Conservation (phyloP, 2,113 vertebrate genomes). For the Dendrocopos noguchii region DNA sequence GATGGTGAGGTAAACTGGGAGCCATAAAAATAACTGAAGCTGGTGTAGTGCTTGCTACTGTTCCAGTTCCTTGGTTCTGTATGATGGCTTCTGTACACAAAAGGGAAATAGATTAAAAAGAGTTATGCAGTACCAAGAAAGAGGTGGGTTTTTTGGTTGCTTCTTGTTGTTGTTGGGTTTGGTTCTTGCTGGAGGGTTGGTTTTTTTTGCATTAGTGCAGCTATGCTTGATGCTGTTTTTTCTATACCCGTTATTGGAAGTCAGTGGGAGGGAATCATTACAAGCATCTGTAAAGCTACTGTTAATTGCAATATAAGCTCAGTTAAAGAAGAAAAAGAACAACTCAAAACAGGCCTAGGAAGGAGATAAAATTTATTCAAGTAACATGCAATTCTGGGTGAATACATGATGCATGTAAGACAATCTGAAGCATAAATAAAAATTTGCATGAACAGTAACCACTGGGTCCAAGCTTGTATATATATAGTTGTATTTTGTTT, state of each 20-base stretch:
- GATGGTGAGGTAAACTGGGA: background rate
- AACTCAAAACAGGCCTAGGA: background rate
- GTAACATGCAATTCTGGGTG: background rate
- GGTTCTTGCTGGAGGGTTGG: too few relatives aligned
- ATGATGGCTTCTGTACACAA: background rate
- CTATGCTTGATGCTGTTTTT: background rate
- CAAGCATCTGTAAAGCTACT: background rate
- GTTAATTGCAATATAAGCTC: conserved; percentile 9
- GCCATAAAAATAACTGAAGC: background rate
- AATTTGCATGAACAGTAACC: background rate
- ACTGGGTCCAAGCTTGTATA: background rate
- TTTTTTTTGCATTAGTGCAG: background rate
- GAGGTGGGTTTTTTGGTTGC: too few relatives aligned
- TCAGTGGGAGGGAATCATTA: background rate
- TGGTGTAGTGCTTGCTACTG: background rate
- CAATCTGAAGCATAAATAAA: background rate
- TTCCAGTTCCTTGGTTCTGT: background rate
- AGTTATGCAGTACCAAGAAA: background rate
- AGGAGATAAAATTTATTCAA: background rate
- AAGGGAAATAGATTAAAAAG: background rate
- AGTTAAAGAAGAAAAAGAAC: background rate
- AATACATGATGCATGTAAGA: background rate
- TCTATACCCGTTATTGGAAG: background rate
- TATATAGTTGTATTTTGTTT: background rate
- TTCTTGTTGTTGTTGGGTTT: too few relatives aligned